Base-by-base conservation (phyloP, 2,113 vertebrate species). In the Lamprotornis superbus region DNA sequence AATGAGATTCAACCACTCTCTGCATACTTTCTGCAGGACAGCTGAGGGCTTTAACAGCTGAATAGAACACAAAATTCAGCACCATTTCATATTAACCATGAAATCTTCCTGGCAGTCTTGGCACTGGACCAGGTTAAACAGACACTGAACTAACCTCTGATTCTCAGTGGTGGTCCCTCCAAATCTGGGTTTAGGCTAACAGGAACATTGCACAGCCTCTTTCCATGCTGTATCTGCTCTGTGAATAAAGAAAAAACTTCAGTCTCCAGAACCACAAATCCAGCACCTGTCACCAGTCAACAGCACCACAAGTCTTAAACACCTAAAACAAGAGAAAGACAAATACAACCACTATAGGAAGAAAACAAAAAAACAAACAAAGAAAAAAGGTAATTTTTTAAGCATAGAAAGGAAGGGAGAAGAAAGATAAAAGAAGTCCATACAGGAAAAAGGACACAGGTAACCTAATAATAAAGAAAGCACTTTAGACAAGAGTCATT, bases 211-310 rank as follows among this genome's bases (percentile, higher is more conserved):
- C 98, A 98, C 3, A 97, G 96, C 79, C 98, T 97, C 91, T 98
- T 98, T 89, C 98, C 98, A 20, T 98, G 98, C 96, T 98, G 98
- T 97, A 98, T 93, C 98, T 98, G 98, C 96, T 98, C 98, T 98
- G 98, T 98, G 97, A 97, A 98, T 92, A 98, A 97, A 98, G 7
- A 97, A 59, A 97, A 70, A 89, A 95, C 95, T 96, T 98, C 93
- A 97, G 79, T 55, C 92, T 96, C 63, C 60, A 82, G 22, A 79
- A 95, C 15, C 28, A 81, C 40, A 61, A 79, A 56, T 24, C 49
- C 14, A 89, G 22, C 40, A 93, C 24, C 53, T 46, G 16, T n/a
- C 17, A 92, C 25, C 77, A 92, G 20, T 40, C 33, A 94, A 35
- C 60, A 90, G 55, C 35, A 96, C 39, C 74, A 85, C 56, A 67